Evolutionary conservation across 2,888 invertebrate genomes (phyloP).

Genomic region (Trichopria drosophilae): DNA sequence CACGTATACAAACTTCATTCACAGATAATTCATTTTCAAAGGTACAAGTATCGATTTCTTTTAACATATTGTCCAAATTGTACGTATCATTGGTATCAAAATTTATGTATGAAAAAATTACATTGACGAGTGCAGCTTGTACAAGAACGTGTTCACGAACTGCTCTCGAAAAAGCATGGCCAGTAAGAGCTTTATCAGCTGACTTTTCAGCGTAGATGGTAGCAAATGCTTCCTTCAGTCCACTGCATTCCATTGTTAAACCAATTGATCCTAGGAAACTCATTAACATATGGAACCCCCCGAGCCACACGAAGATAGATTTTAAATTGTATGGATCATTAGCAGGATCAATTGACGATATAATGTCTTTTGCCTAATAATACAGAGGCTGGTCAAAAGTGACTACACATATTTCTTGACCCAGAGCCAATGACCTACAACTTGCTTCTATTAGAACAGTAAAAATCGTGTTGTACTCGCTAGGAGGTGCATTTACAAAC

Average conservation of each 20-base stretch:
- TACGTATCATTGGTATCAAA: not conserved
- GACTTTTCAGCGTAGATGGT: conserved; percentile 41
- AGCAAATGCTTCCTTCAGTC: conserved; percentile 39
- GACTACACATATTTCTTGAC: conserved; percentile 34
- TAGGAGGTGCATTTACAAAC: conserved; percentile 43
- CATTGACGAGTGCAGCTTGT: conserved; percentile 4
- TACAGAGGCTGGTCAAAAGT: conserved; percentile 45
- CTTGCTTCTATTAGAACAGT: conserved; percentile 38
- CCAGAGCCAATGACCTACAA: conserved; percentile 34
- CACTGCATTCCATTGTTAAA: conserved; percentile 37
- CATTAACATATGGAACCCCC: conserved; percentile 48
- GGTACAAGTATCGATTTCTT: not conserved
- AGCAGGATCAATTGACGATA: conserved; percentile 36
- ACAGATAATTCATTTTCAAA: not conserved
- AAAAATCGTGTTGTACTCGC: conserved; percentile 42
- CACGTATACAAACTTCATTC: not conserved
- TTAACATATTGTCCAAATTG: not conserved
- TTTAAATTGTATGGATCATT: conserved; percentile 34
- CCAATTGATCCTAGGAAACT: conserved; percentile 49
- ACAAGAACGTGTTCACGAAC: conserved; percentile 5
- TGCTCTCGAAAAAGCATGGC: conserved; percentile 27
- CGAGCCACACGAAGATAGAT: conserved; percentile 40
- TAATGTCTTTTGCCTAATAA: conserved; percentile 41
- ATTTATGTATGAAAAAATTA: conserved; percentile 1
- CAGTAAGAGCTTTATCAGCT: conserved; percentile 42